Percentiles rank a stretch among this genome's conserved stretches.
These are phyloP conservation scores for Calliopsis andreniformis DNA, from an alignment of 1,140 invertebrate genomes.

Conservation along the genomic window DNA sequence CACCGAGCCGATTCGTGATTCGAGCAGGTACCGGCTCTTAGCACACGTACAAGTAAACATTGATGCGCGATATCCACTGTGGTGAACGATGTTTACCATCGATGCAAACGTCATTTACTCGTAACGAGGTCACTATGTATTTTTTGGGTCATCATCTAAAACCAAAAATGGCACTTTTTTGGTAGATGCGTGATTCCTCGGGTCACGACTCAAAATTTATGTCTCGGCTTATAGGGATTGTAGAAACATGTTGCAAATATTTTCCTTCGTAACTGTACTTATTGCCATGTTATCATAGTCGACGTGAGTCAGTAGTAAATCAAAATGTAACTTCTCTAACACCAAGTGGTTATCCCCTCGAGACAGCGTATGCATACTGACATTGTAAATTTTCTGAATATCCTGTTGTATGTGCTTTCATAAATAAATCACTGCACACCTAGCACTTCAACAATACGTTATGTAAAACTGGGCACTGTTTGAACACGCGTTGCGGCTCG, in stretches of 20 bases:
- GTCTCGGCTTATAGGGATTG: too few relatives aligned
- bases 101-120: background rate
- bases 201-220: too few relatives aligned
- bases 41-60: conserved; percentile 12
- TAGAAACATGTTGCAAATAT: background rate
- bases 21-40: conserved; percentile 10
- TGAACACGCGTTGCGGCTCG: background rate
- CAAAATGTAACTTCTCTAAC: too few relatives aligned
- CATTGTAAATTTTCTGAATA: too few relatives aligned
- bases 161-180: too few relatives aligned
- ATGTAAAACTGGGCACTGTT: background rate
- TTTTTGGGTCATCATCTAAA: background rate
- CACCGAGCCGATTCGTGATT: conserved; percentile 15
- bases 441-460: background rate
- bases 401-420: too few relatives aligned
- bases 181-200: too few relatives aligned
- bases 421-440: background rate
- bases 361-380: too few relatives aligned
- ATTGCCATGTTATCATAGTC: too few relatives aligned
- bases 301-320: too few relatives aligned
- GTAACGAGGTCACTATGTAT: background rate
- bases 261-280: background rate
- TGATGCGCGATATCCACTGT: background rate
- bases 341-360: too few relatives aligned
- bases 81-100: background rate